Evolutionary conservation across 2,797 vertebrate species (phyloP).

Genomic region (Sus cebifrons): DNA sequence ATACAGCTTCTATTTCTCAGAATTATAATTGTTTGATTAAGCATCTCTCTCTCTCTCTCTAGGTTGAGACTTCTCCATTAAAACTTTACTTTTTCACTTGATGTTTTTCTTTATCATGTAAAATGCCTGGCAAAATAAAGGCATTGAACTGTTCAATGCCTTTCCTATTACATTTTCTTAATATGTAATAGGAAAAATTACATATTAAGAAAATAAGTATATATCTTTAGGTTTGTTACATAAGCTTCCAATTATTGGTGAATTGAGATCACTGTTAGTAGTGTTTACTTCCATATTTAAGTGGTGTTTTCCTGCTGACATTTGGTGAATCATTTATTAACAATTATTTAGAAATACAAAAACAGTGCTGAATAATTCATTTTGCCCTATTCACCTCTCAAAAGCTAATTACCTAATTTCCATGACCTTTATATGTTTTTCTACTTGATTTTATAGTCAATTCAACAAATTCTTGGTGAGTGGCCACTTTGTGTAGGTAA

Average conservation of each 20-base stretch:
- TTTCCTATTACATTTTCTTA: too few relatives aligned
- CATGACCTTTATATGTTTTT: constrained; percentile 74
- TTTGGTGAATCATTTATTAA: constrained; percentile 62
- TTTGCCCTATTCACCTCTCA: constrained; percentile 72
- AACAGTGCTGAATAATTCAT: constrained; percentile 80
- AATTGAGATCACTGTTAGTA: neutral
- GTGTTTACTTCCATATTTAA: constrained; percentile 58
- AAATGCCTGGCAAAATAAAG: neutral
- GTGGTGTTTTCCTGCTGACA: constrained; percentile 60
- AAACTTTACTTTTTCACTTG: neutral
- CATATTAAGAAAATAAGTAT: neutral
- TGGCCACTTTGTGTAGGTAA: constrained; percentile 41
- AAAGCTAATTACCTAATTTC: constrained; percentile 80
- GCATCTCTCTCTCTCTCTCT: neutral
- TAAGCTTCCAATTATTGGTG: neutral
- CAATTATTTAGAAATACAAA: constrained; percentile 68
- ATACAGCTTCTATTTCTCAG: neutral
- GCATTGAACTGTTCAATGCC: neutral
- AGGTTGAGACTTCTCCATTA: neutral
- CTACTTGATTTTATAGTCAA: constrained; percentile 73
- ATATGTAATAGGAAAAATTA: neutral
- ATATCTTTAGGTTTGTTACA: neutral
- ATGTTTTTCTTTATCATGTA: neutral
- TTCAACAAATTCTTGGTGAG: constrained; percentile 65
- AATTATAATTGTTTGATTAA: neutral